These are phyloP conservation scores for Rhagonycha lutea DNA, from an alignment of 2,888 invertebrate genomes.

Conservation along the genomic window DNA sequence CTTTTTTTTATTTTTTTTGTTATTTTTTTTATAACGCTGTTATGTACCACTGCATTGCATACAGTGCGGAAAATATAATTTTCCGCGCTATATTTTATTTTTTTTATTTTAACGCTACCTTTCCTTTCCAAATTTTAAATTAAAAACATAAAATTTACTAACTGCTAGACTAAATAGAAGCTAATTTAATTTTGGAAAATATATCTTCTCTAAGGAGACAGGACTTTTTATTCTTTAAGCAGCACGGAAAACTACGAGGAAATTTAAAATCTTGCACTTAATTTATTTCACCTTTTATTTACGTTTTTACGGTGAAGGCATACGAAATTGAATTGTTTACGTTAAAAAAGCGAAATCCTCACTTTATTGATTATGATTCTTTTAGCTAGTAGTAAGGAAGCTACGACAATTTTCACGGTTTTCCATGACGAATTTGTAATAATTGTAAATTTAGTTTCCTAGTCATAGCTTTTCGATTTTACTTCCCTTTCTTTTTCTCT, in stretches of 20 bases:
- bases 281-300: background rate
- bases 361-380: background rate
- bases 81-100: slow-evolving; percentile 17
- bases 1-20: background rate
- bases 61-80: slow-evolving; percentile 12
- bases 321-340: background rate
- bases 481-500: slow-evolving; percentile 35
- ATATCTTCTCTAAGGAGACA: slow-evolving; percentile 17
- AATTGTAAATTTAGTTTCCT: slow-evolving; percentile 45
- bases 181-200: slow-evolving; percentile 28
- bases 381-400: background rate
- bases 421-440: slow-evolving; percentile 25
- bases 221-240: slow-evolving; percentile 9
- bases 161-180: slow-evolving; percentile 22
- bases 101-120: slow-evolving; percentile 5
- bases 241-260: slow-evolving; percentile 4
- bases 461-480: slow-evolving; percentile 38
- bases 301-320: background rate
- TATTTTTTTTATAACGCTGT: background rate
- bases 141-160: slow-evolving; percentile 24
- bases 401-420: background rate
- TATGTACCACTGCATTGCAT: background rate
- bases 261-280: background rate
- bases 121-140: slow-evolving; percentile 22
- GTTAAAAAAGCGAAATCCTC: background rate